These are phyloP conservation scores for Dipodomys ordii DNA, from an alignment of 2,113 vertebrate species.

Conservation along the genomic window DNA sequence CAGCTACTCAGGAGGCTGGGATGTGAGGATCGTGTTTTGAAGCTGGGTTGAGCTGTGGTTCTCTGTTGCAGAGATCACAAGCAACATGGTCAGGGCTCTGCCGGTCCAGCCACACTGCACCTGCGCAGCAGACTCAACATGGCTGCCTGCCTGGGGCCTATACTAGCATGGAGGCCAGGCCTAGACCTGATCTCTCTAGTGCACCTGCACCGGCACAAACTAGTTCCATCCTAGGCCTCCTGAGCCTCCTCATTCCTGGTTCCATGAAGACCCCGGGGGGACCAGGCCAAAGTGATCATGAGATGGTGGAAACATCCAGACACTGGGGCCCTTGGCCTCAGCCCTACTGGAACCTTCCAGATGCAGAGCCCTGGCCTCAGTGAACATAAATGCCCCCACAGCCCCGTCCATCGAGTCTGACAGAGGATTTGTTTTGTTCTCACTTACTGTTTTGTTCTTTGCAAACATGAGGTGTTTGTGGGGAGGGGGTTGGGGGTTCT, in stretches of 20 bases:
- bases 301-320: not conserved
- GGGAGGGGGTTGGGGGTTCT: conserved; percentile 74
- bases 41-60: too few relatives aligned
- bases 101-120: too few relatives aligned
- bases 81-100: too few relatives aligned
- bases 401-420: conserved; percentile 78
- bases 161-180: too few relatives aligned
- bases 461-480: conserved; percentile 92
- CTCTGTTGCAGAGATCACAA: too few relatives aligned
- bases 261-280: fast-evolving
- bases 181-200: too few relatives aligned
- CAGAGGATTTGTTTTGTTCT: conserved; percentile 89
- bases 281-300: not conserved
- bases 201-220: not conserved
- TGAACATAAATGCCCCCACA: conserved; percentile 55
- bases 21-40: too few relatives aligned
- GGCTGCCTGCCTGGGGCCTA: too few relatives aligned
- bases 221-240: not conserved
- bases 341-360: not conserved
- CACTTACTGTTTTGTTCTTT: conserved; percentile 90
- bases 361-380: not conserved
- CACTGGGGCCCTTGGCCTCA: not conserved
- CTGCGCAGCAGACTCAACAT: too few relatives aligned
- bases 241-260: not conserved
- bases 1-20: too few relatives aligned